phyloP scores from a whole-genome alignment of 2,113 vertebrate species.

The Dicerorhinus sumatrensis region DNA sequence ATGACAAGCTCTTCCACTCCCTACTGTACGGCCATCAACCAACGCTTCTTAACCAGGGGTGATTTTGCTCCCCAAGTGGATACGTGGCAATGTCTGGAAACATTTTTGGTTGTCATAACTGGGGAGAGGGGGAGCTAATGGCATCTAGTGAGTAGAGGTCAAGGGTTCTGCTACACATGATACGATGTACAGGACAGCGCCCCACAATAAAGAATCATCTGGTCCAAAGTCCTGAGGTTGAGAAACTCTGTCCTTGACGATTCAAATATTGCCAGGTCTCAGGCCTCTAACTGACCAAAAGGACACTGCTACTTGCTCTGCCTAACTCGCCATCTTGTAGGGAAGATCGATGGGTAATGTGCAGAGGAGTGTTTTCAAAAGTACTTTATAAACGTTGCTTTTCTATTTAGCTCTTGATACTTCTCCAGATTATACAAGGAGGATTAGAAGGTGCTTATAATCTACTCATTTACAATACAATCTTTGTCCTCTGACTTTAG shows the following conservation, averaged over 20 bases:
- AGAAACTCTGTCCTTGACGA: neutral
- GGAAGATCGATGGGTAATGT: neutral
- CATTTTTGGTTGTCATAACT: neutral
- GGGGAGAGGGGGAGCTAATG: rapidly evolving
- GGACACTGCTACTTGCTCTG: neutral
- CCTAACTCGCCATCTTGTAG: neutral
- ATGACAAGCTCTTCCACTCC: neutral
- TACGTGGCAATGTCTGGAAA: neutral
- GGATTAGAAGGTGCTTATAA: neutral
- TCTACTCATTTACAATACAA: neutral
- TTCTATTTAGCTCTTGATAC: neutral
- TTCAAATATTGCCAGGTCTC: neutral
- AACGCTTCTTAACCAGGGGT: neutral
- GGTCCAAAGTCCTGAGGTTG: neutral
- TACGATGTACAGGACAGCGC: neutral
- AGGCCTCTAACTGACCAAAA: neutral
- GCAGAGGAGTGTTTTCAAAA: neutral
- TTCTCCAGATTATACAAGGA: neutral
- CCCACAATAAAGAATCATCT: neutral
- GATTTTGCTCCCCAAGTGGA: neutral
- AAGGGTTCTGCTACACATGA: neutral
- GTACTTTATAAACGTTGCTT: neutral
- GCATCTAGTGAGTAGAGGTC: neutral
- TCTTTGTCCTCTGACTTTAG: neutral
- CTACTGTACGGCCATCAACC: neutral